A percentile compares a stretch with the other conserved stretches of the same genome.
Evolutionary conservation across 1,140 invertebrate genomes (phyloP).

Genomic region (Oedothorax gibbosus): DNA sequence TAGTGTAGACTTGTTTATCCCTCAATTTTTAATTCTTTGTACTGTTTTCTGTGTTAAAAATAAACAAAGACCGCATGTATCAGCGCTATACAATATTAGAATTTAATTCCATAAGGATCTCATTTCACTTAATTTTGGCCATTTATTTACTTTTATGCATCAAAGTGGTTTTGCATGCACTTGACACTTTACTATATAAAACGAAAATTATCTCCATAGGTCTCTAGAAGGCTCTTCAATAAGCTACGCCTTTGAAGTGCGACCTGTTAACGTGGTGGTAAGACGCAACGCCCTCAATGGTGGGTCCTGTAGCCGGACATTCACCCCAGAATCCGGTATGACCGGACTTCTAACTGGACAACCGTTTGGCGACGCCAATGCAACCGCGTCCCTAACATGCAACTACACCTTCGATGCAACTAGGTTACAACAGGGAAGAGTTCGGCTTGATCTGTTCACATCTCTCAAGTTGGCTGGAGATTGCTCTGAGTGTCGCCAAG

Average conservation of each 20-base stretch:
- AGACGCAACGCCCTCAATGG: conserved; percentile 25
- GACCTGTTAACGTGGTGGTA: conserved; percentile 30
- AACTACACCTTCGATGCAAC: conserved; percentile 63
- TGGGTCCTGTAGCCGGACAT: conserved; percentile 27
- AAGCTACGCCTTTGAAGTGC: conserved; percentile 63
- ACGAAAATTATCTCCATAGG: not conserved
- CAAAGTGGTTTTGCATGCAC: no score
- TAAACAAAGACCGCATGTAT: no score
- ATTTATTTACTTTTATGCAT: no score
- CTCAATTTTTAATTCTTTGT: no score
- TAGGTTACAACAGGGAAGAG: conserved; percentile 58
- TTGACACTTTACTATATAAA: no score
- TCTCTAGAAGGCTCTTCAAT: conserved; percentile 64
- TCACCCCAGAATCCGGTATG: conserved; percentile 35
- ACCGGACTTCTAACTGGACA: conserved; percentile 43
- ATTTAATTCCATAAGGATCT: no score
- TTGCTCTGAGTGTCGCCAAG: conserved; percentile 58
- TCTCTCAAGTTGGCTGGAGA: conserved; percentile 42
- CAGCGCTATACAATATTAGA: no score
- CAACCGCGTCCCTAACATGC: conserved; percentile 21
- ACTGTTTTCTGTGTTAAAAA: no score
- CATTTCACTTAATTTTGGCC: no score
- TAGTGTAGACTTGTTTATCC: no score
- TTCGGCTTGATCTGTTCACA: conserved; percentile 56
- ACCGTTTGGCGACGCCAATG: not conserved